Base-by-base conservation (phyloP, 2,888 invertebrate species). In the Gerris lacustris region DNA sequence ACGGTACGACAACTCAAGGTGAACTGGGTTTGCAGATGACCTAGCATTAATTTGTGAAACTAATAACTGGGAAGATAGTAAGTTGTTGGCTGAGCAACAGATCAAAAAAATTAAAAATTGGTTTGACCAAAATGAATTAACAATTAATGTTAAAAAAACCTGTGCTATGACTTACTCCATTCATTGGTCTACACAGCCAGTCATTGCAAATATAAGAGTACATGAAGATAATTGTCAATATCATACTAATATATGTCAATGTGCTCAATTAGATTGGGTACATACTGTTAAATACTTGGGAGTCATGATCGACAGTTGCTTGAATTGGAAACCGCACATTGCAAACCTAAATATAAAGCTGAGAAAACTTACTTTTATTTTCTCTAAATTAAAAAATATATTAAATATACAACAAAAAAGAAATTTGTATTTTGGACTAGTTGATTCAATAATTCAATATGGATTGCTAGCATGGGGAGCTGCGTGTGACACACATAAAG, bases 261-360 rank as follows among this genome's bases (percentile, higher is more conserved):
- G 55, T 15, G 11, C 55, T 15, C 55, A 55, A 11, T 11, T 55
- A 55, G 55, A 55, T 9, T 55, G 55, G 55, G 55, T 55, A 55
- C 55, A 55, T 9, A 11, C 55, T 11, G 55, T 55, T 15, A 55
- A 55, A 15, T 55, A 55, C 15, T 15, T 55, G 15, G 55, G 55
- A 55, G 55, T 55, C 55, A 55, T 55, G 55, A 55, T 55, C 9
- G 55, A 55, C 15, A 55, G 55, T 55, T 55, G 11, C 55, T 55
- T 55, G 55, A 55, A 55, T 55, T 55, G 55, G 55, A 55, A 55
- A 55, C 55, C 55, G 15, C 55, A 55, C 55, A 55, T 55, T 55
- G 5, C 55, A 11, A 55, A 55, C 15, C 55, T 55, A 11, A 55
- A 55, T 55, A 55, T 55, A 11, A 55, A 55, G 15, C 55, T 55